Percentiles rank a stretch among this genome's conserved stretches.
Conservation (phyloP, 2,797 vertebrate species). For the Brachymystax lenok region DNA sequence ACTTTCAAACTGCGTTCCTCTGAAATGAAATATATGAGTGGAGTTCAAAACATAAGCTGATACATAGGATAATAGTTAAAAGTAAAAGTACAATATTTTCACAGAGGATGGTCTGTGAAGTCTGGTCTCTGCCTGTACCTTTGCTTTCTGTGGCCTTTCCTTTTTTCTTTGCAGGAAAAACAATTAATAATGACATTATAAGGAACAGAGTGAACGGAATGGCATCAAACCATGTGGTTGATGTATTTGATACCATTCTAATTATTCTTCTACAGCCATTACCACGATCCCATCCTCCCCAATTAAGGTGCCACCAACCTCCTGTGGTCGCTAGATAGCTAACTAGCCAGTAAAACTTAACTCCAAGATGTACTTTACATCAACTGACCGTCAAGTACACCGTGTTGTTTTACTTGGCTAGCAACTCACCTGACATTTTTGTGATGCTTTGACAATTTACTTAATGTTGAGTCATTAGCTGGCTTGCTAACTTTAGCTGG, state of each 20-base stretch:
- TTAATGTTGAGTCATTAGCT: not conserved
- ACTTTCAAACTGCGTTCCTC: conserved; percentile 57
- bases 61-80: not conserved
- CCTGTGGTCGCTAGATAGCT: not conserved
- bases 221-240: too few species aligned
- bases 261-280: too few species aligned
- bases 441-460: not conserved
- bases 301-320: too few species aligned
- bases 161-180: conserved; percentile 11
- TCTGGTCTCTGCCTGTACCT: not conserved
- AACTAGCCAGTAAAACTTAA: too few species aligned
- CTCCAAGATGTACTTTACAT: too few species aligned
- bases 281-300: too few species aligned
- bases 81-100: not conserved
- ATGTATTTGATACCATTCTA: too few species aligned
- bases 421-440: not conserved
- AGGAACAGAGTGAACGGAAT: too few species aligned
- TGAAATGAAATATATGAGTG: conserved; percentile 41
- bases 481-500: not conserved
- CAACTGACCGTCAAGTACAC: too few species aligned
- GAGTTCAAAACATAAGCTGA: not conserved
- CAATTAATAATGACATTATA: not conserved
- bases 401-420: not conserved
- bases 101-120: not conserved
- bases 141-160: not conserved